phyloP scores from a whole-genome alignment of 2,113 vertebrate species.

The Xyliphius kryptos region DNA sequence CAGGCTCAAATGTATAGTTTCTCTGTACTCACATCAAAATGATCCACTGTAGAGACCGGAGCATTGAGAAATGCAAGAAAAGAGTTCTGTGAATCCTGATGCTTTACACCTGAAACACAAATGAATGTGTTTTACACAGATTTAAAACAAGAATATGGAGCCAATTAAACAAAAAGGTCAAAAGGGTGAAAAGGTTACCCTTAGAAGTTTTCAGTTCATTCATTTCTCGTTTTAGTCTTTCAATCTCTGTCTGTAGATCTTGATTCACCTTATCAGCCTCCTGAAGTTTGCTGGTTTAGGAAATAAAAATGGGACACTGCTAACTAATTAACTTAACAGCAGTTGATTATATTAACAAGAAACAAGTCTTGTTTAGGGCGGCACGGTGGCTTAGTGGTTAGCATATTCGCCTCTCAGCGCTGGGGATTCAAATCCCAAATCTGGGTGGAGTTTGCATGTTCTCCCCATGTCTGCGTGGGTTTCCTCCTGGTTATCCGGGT shows the following conservation, averaged over 20 bases:
- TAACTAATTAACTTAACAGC: too few species aligned
- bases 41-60: constrained; percentile 89
- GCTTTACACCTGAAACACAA: constrained; percentile 83
- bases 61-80: constrained; percentile 97
- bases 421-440: too few species aligned
- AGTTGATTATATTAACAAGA: too few species aligned
- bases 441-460: too few species aligned
- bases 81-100: constrained; percentile 98
- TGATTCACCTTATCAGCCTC: constrained; percentile 87
- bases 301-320: constrained; percentile 1
- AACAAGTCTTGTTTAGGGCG: too few species aligned
- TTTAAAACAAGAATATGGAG: not conserved
- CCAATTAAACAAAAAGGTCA: too few species aligned
- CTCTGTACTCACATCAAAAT: constrained; percentile 85
- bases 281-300: constrained; percentile 81
- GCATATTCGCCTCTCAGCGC: too few species aligned
- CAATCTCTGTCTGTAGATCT: constrained; percentile 85
- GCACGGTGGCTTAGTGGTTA: too few species aligned
- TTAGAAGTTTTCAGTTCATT: constrained; percentile 88
- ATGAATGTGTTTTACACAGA: constrained; percentile 7
- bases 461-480: too few species aligned
- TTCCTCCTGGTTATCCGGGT: too few species aligned
- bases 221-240: constrained; percentile 86
- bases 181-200: constrained; percentile 63
- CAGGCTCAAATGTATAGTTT: not conserved